Evolutionary conservation across 1,140 invertebrate genomes (phyloP), one percentile per base, ranked within the genome.

Genomic region (Macrosteles quadrilineatus): DNA sequence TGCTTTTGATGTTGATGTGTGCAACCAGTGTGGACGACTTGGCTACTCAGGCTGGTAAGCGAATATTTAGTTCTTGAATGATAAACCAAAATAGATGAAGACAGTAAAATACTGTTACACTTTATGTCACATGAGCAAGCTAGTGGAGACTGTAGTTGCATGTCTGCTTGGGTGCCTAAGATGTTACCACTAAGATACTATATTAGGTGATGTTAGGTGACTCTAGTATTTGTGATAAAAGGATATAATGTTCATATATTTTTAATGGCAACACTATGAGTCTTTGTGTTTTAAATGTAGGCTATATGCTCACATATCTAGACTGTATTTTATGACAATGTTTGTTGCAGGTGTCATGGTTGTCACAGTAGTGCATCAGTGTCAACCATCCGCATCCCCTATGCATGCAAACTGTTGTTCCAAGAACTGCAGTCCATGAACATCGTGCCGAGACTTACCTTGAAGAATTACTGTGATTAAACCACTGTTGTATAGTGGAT

Each of bases 371-470:
- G 95, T 64, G 88, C 87, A 2, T 87, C 91, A 71, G 92, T 99
- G 6, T 95, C 95, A 0, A 91, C 92, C 14, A 93, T 99, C 71
- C 91, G 92, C 45, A 98, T 99, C 84, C 98, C 98, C 0, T 99
- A 99, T 82, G 98, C 98, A n/a, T 99, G 96, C 81, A 99, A 99
- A 83, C 83, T 99, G 69, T 85, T 99, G 1, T 96, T 99, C 79
- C 97, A 99, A 81, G 98, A 99, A 81, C 82, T 99, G 0, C 93
- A 96, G 76, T 92, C 95, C 0, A 99, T 99, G 97, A 99, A 98
- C 81, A 97, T 99, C 77, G 91, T 97, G 9, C 96, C 97, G 4
- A 87, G 93, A 75, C 83, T 98, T 19, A 92, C 90, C 27, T 81
- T 95, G 14, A 91, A 90, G 73, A 88, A 90, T 78, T 91, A 91